These are phyloP conservation scores for Chionoecetes opilio DNA, from an alignment of 1,140 invertebrate species.

Conservation along the genomic window DNA sequence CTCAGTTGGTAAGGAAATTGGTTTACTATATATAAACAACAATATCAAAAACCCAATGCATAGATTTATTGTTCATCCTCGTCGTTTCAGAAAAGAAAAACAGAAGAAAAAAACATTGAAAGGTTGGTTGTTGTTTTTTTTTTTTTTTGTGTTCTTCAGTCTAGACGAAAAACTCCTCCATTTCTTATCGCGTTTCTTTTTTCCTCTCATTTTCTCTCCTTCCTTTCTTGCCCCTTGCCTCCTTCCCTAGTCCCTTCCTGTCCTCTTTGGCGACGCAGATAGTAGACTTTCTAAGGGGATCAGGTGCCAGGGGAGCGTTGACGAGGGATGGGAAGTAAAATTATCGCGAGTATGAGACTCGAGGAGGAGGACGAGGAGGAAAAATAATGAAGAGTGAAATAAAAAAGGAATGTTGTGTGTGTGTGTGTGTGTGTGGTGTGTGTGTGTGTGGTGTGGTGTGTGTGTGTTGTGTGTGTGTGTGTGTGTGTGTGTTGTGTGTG, in stretches of 20 bases:
- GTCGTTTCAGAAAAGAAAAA: not conserved
- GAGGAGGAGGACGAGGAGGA: not conserved
- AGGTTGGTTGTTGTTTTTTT: too few species aligned
- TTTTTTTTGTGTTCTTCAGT: not conserved
- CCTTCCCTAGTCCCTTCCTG: not conserved
- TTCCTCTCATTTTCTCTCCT: not conserved
- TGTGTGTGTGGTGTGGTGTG: too few species aligned
- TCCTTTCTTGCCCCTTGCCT: not conserved
- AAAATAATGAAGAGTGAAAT: not conserved
- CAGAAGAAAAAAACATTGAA: too few species aligned
- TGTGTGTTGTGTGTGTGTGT: too few species aligned
- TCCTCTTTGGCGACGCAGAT: not conserved
- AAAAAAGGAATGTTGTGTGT: too few species aligned
- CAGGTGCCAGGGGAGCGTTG: conserved; percentile 8
- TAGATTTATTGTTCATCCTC: not conserved
- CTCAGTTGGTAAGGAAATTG: not conserved
- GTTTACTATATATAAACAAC: not conserved
- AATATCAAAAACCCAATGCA: not conserved
- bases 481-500: too few species aligned
- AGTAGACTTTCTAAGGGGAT: not conserved
- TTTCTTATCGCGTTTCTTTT: too few species aligned
- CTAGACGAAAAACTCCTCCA: not conserved
- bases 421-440: too few species aligned
- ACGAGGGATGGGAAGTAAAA: conserved; percentile 31
- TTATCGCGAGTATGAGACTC: conserved; percentile 39